These are phyloP conservation scores for Cygnus olor DNA, from an alignment of 2,797 vertebrate species.

Conservation along the genomic window DNA sequence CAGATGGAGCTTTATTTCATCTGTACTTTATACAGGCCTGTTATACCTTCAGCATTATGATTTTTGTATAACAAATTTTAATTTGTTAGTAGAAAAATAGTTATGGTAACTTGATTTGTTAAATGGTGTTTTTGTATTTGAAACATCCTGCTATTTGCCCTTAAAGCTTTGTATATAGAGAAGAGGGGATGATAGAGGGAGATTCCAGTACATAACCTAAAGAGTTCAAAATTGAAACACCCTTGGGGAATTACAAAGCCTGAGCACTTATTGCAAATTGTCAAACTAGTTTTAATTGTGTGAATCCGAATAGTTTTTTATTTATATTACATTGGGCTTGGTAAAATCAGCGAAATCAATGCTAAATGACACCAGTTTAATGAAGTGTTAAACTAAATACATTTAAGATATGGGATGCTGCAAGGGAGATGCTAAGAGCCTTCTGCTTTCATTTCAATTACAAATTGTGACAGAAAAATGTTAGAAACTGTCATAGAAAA, in stretches of 20 bases:
- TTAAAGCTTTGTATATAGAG: fast-evolving
- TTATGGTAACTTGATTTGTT: neutral
- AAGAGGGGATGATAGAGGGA: neutral
- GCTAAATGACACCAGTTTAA: neutral
- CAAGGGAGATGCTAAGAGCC: neutral
- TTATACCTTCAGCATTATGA: neutral
- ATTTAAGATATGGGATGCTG: neutral
- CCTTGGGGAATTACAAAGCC: neutral
- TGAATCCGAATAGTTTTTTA: neutral
- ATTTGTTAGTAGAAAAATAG: neutral
- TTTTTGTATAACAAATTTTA: neutral
- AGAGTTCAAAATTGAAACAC: neutral
- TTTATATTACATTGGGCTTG: neutral
- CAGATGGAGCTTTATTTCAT: neutral
- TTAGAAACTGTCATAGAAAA: neutral
- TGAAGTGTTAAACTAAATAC: constrained; percentile 18
- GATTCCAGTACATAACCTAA: neutral
- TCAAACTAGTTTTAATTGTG: neutral
- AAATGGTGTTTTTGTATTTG: neutral
- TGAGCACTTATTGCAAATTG: neutral
- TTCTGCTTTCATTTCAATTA: neutral
- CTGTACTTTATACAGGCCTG: neutral
- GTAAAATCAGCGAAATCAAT: neutral
- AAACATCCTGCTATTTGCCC: neutral
- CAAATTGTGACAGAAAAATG: neutral